Evolutionary conservation across 2,797 vertebrate species (phyloP).

Genomic region (Anguilla obscura): DNA sequence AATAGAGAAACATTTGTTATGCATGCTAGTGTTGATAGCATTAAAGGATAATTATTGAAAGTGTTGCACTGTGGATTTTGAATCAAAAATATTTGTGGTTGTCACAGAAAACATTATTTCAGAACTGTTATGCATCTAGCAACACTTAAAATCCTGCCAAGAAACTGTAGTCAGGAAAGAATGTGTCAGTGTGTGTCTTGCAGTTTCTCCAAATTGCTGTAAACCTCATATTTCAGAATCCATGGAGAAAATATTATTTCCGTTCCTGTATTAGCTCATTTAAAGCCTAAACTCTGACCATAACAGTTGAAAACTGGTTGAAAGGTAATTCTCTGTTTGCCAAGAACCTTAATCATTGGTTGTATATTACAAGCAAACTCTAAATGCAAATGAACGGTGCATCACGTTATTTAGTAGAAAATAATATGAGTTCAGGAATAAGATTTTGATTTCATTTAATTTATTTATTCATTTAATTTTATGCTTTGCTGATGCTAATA

Average conservation of each 20-base stretch:
- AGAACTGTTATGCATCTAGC: constrained; percentile 75
- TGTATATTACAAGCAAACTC: not conserved
- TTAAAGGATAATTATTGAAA: constrained; percentile 73
- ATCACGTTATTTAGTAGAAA: not conserved
- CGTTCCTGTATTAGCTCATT: constrained; percentile 20
- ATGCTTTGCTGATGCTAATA: not conserved
- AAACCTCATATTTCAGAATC: constrained; percentile 21
- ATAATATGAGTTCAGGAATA: not conserved
- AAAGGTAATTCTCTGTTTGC: not conserved
- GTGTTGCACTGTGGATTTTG: constrained; percentile 75
- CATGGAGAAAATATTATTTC: not conserved
- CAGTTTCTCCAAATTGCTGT: constrained; percentile 13
- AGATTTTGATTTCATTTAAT: not conserved
- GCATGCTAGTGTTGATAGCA: constrained; percentile 57
- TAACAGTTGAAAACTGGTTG: not conserved
- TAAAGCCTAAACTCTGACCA: not conserved
- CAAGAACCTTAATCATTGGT: not conserved
- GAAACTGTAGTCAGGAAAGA: constrained; percentile 54
- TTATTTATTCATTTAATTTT: not conserved
- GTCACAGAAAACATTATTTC: constrained; percentile 70
- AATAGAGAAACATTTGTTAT: constrained; percentile 68
- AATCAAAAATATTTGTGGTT: constrained; percentile 74
- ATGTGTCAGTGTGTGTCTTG: constrained; percentile 39
- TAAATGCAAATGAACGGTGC: not conserved
- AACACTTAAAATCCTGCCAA: constrained; percentile 76